Conservation (phyloP, 2,888 invertebrate genomes). For the Meiosimyza decipiens region DNA sequence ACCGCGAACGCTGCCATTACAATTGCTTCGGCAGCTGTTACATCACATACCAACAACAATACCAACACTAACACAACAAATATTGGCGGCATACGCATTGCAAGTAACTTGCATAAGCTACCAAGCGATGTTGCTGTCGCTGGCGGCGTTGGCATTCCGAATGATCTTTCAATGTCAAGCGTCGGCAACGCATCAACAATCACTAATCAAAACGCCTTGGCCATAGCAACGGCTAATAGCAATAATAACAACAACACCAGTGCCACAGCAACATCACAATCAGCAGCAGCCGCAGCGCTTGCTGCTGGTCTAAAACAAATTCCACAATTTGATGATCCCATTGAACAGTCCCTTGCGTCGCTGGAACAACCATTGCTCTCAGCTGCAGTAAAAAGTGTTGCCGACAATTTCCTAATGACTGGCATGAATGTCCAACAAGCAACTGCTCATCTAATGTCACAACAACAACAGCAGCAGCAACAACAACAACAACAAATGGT, state of each 20-base stretch:
- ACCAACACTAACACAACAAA: slow-evolving; percentile 41
- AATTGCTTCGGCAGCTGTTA: slow-evolving; percentile 44
- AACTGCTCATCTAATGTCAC: slow-evolving; percentile 65
- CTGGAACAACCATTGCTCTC: slow-evolving; percentile 73
- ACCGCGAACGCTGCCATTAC: slow-evolving; percentile 42
- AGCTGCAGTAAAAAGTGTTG: slow-evolving; percentile 52
- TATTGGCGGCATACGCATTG: slow-evolving; percentile 62
- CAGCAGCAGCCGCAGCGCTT: slow-evolving; percentile 52
- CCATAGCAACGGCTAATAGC: slow-evolving; percentile 37
- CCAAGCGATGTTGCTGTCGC: slow-evolving; percentile 51
- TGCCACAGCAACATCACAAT: slow-evolving; percentile 38
- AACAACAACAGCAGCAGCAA: slow-evolving; percentile 46
- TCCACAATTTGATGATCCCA: slow-evolving; percentile 73
- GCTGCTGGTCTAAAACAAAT: slow-evolving; percentile 62
- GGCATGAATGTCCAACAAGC: slow-evolving; percentile 68
- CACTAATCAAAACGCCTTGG: slow-evolving; percentile 40
- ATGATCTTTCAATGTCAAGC: slow-evolving; percentile 30
- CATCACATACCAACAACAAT: slow-evolving; percentile 43
- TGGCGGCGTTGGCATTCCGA: slow-evolving; percentile 28
- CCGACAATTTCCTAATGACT: slow-evolving; percentile 61
- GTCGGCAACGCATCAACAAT: slow-evolving; percentile 11
- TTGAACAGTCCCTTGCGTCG: slow-evolving; percentile 78
- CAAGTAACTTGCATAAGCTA: slow-evolving; percentile 63
- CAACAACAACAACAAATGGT: slow-evolving; percentile 44
- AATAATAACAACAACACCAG: slow-evolving; percentile 26